Percentiles rank a stretch among this genome's conserved stretches.
Evolutionary conservation across 2,113 vertebrate genomes (phyloP).

Genomic region (Dissostichus mawsoni): DNA sequence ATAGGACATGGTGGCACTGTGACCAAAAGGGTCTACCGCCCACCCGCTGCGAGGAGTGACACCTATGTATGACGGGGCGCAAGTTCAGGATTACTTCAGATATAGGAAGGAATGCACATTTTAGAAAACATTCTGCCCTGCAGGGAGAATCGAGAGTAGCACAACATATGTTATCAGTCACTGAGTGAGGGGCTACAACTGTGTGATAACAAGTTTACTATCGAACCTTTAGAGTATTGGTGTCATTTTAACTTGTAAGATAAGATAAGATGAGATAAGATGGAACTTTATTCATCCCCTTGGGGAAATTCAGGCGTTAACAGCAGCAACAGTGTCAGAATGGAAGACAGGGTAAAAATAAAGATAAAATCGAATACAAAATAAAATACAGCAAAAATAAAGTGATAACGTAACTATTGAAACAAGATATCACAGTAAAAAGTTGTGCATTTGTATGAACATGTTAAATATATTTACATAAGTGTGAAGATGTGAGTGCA

Average conservation of each 20-base stretch:
- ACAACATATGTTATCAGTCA: constrained; percentile 86
- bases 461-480: too few relatives aligned
- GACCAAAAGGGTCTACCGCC: constrained; percentile 96
- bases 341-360: too few relatives aligned
- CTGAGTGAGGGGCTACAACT: constrained; percentile 74
- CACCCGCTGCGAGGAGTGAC: constrained; percentile 90
- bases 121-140: constrained; percentile 78
- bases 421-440: too few relatives aligned
- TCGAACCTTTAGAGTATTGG: not conserved
- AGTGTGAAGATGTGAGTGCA: too few relatives aligned
- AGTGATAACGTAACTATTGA: too few relatives aligned
- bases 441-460: too few relatives aligned
- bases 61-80: constrained; percentile 77
- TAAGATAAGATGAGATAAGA: too few relatives aligned
- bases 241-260: constrained; percentile 5
- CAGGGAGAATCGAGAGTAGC: constrained; percentile 88
- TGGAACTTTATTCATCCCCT: too few relatives aligned
- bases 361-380: too few relatives aligned
- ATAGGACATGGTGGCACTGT: constrained; percentile 97
- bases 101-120: constrained; percentile 24
- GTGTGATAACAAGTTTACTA: constrained; percentile 29
- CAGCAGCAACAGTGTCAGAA: too few relatives aligned
- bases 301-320: too few relatives aligned
- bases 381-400: too few relatives aligned
- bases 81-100: constrained; percentile 33